Base-by-base conservation (phyloP, 1,140 invertebrate genomes). In the Aethina tumida region DNA sequence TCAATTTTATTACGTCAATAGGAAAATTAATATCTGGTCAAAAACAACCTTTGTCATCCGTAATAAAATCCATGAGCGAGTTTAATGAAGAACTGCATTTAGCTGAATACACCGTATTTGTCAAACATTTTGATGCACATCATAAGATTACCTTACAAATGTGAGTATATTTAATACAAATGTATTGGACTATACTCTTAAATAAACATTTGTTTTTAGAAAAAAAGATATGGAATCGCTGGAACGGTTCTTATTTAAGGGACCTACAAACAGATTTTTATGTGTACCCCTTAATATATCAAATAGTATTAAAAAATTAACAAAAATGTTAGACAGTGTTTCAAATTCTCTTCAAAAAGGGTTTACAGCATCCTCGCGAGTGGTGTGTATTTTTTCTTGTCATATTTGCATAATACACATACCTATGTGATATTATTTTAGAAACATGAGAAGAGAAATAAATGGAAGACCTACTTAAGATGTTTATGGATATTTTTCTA, bases 401-500 rank as follows among this genome's bases (percentile, higher is more conserved):
- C 10, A 9, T 0, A 13, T 2, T 28, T 9, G 10, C 22, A 12
- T 28, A 5, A 12, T 3, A 18, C n/a, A 29, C 16, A 19, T 14
- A 10, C 13, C 14, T 14, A 25, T 20, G 5, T 9, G 13, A 24
- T 37, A 16, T 36, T 14, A 13, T 25, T 37, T 30, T 36, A 39
- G 25, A 29, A 47, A 41, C 29, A 16, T 15, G 35, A 42, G 19
- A 19, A 22, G n/a, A 28, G 20, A 20, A 39, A 43, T 20, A 45
- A 50, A 35, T 43, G 42, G 36, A 35, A 41, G 9, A 42, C 43
- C 7, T 42, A 43, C 28, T 14, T 25, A 13, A 34, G 59, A 3
- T 65, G 66, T 22, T 45, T 68, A 0, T 69, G 66, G 67, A 65
- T 67, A 47, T 67, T 61, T 56, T 69, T 68, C 45, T 42, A 66